Evolutionary conservation across 2,797 vertebrate species (phyloP), one percentile per base, ranked within the genome.

Genomic region (Antennarius maculatus): DNA sequence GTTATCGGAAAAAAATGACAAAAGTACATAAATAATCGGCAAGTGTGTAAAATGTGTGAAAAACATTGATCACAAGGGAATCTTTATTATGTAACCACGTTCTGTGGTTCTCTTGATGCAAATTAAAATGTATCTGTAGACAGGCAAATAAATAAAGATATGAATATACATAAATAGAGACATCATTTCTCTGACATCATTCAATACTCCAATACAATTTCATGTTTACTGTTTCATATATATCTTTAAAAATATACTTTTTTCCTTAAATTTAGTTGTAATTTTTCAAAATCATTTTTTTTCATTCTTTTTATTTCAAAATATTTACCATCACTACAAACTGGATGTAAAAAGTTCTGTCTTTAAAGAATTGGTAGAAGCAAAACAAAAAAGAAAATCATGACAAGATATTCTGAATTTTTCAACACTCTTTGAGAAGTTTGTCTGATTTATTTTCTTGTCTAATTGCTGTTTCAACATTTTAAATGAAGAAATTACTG

Each of bases 271-370:
- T 54, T 63, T 7, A 8, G 7, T 18, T 29, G 28, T 3, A 39
- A 15, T 31, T 37, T 13, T 27, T 7, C 28, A 3, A 14, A 28
- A 9, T n/a, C n/a, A n/a, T n/a, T n/a, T 47, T 47, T 39, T 39
- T 67, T 57, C 15, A n/a, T n/a, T 50, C 9, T 28, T 66, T 28
- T 47, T 6, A 53, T 47, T 53, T n/a, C 9, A 15, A 51, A n/a
- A 5, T 43, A 18, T 5, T 8, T 12, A 7, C 17, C 14, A 16
- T 17, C 1, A 7, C n/a, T 29, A 14, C 17, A 39, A 55, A 34
- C 3, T 47, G 34, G 7, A 0, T 3, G 27, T 10, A 48, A 11
- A 7, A 2, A 46, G 45, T 17, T 46, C 16, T 41, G 39, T 13
- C 3, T 41, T 8, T 34, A 34, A 34, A 34, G 31, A 6, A 34